Evolutionary conservation across 2,797 vertebrate genomes (phyloP), one percentile per base, ranked within the genome.

Genomic region (Percopsis omiscomaycus): DNA sequence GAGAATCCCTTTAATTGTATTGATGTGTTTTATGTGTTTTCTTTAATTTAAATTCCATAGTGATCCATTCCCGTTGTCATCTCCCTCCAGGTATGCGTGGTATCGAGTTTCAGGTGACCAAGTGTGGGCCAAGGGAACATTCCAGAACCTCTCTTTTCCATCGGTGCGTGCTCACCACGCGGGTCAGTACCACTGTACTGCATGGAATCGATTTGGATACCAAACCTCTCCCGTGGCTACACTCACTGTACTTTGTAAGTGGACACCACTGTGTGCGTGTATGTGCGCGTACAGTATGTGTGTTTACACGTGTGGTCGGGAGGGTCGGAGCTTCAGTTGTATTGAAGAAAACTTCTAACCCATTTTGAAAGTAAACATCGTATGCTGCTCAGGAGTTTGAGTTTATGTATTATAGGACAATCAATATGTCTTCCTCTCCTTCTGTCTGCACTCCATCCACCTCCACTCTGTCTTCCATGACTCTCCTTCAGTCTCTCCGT

Each of bases 171-270:
- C 90, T 60, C 88, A 89, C 11, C 83, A 91, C 1, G 62, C 80
- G 3, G 93, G 92, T 52, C 90, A 90, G 77, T 94, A 92, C 82
- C 92, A 90, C 89, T 93, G 93, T 61, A 86, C 73, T 0, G 86
- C 82, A 0, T 89, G 88, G 78, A 93, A 90, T 51, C 62, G 28
- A 2, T 57, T 90, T 4, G 93, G 93, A 73, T 84, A 87, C 74
- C 90, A 91, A 22, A 85, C 77, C 12, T 94, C 92, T 0, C 75
- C 77, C 3, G 46, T 78, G 0, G 45, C 81, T n/a, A 69, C 88
- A 1, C 84, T 94, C 6, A 70, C 82, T n/a, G 86, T 94, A 3
- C 80, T 94, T 22, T 94, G 93, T 94, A 79, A 92, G 92, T 92
- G 64, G 28, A 46, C 13, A 14, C 27, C 1, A 6, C 6, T 11